Percentiles rank a stretch among this genome's conserved stretches.
Conservation (phyloP, 2,797 vertebrate genomes). For the Pseudopleuronectes americanus region DNA sequence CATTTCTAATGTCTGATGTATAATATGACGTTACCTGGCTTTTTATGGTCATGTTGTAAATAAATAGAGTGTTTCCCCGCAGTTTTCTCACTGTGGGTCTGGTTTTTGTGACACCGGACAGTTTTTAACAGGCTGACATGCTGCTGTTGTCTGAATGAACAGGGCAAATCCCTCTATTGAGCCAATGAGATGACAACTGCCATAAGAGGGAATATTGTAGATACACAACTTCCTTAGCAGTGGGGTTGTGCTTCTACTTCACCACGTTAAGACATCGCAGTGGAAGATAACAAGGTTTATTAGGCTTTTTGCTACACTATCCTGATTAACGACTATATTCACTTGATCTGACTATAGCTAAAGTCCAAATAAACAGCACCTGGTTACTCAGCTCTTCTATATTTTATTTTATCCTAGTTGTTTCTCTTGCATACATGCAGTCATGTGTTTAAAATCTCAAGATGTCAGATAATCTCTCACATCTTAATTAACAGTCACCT, state of each 20-base stretch:
- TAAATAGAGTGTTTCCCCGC: constrained; percentile 1
- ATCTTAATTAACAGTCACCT: no score
- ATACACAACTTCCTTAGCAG: constrained; percentile 3
- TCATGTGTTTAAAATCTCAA: no score
- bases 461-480: no score
- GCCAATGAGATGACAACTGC: constrained; percentile 30
- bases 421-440: no score
- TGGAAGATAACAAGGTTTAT: constrained; percentile 4
- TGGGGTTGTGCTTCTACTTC: background rate
- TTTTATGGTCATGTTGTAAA: constrained; percentile 35
- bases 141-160: constrained; percentile 38
- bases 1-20: constrained; percentile 3
- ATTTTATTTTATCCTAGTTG: no score
- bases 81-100: background rate
- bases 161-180: constrained; percentile 10
- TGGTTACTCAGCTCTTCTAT: background rate
- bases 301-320: no score
- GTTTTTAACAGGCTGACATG: constrained; percentile 42
- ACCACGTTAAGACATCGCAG: background rate
- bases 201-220: constrained; percentile 17
- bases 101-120: constrained; percentile 30
- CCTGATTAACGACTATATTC: background rate
- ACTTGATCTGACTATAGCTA: background rate
- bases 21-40: constrained; percentile 12
- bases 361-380: background rate